A percentile compares a stretch with the other conserved stretches of the same genome.
These are phyloP conservation scores for Pollachius pollachius DNA, from an alignment of 2,113 vertebrate genomes.

Conservation along the genomic window DNA sequence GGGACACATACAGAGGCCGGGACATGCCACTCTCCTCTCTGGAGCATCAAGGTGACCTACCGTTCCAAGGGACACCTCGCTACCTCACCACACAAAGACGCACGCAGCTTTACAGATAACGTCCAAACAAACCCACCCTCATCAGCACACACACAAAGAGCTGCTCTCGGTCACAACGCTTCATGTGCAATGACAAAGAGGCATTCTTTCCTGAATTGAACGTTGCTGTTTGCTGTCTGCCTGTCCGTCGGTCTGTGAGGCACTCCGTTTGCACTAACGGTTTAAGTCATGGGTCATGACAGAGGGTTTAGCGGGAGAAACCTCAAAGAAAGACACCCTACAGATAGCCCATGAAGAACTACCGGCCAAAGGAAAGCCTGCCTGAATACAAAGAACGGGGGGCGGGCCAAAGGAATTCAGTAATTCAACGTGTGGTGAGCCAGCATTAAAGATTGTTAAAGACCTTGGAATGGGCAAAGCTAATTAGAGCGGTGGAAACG, in stretches of 20 bases:
- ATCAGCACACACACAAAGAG: no score
- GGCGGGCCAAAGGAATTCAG: no score
- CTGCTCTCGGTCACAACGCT: slow-evolving; percentile 16
- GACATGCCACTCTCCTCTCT: no score
- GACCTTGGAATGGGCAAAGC: no score
- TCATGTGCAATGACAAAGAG: slow-evolving; percentile 27
- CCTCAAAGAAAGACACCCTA: slow-evolving; percentile 47
- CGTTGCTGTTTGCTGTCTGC: neutral
- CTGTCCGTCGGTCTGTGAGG: slow-evolving; percentile 33
- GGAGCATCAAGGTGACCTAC: no score
- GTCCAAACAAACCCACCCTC: no score
- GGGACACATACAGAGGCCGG: neutral
- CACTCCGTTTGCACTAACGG: slow-evolving; percentile 35
- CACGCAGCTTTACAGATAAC: no score
- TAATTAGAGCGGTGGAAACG: slow-evolving; percentile 22
- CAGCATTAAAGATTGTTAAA: no score
- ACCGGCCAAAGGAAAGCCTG: slow-evolving; percentile 29
- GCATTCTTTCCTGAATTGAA: slow-evolving; percentile 47
- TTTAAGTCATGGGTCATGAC: slow-evolving; percentile 45
- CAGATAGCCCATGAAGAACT: slow-evolving; percentile 56
- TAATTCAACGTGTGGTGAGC: no score
- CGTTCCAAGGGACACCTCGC: no score
- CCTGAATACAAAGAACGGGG: no score
- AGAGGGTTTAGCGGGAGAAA: slow-evolving; percentile 61
- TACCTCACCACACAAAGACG: no score